Base-by-base conservation (phyloP, 2,888 invertebrate genomes). In the Chrysomela aeneicollis region DNA sequence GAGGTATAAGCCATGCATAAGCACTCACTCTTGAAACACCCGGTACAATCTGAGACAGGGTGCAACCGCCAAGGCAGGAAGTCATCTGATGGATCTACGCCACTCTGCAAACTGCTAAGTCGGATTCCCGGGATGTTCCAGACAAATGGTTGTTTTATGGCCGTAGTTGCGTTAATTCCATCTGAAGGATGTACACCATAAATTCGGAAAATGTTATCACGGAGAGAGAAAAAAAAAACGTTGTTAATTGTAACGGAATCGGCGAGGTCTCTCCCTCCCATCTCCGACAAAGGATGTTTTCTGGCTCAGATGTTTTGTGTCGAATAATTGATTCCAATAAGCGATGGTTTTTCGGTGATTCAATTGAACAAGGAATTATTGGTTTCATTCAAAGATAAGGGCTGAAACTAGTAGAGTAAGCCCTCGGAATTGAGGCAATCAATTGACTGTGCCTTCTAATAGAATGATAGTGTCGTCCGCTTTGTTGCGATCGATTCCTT, bases 101-200 rank as follows among this genome's bases (percentile, higher is more conserved):
- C 70, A 73, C 70, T 71, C 68, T 66, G 68, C 67, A 66, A 73
- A 70, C 73, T 73, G 71, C 73, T 71, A 71, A 73, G 70, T 73
- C 73, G 68, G 73, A 70, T 71, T 71, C 71, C 69, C 70, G 65
- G 67, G 71, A 73, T 69, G 71, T 75, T 75, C 69, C 74, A 79
- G 79, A 80, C 78, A 79, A 80, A 80, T 80, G 76, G 79, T 73
- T 76, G 78, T 79, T 79, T 80, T 79, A 79, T 78, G 78, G 78
- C 77, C 70, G 70, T 73, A 77, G 76, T 73, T 73, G 77, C 78
- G 79, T 76, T 80, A 80, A 80, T 80, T 79, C 79, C 78, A 75
- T 78, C 79, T 80, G 80, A 80, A 77, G 77, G 79, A 80, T 80
- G 80, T 73, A 76, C 73, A 72, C 79, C 76, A 80, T 80, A 79